Conservation (phyloP, 2,888 invertebrate genomes). For the Platycheirus albimanus region DNA sequence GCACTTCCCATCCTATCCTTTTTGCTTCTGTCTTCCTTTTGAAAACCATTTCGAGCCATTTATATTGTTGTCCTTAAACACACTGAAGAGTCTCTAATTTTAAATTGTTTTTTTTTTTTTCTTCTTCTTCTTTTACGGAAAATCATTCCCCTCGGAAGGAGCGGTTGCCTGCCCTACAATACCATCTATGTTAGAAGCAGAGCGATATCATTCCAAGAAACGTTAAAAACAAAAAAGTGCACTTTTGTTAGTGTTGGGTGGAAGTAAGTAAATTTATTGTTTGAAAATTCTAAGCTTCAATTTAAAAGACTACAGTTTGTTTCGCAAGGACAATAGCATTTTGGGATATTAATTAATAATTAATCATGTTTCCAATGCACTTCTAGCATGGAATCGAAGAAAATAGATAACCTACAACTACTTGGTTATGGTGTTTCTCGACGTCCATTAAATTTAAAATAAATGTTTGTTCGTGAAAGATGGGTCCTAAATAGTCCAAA, state of each 20-base stretch:
- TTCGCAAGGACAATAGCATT: no score
- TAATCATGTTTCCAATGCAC: no score
- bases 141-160: constrained; percentile 1
- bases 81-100: constrained; percentile 44
- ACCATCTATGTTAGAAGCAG: constrained; percentile 4
- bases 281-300: constrained; percentile 1
- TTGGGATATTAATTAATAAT: no score
- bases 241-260: constrained; percentile 7
- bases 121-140: not conserved
- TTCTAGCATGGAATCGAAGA: no score
- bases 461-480: no score
- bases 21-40: not conserved
- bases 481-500: no score
- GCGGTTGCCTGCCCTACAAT: not conserved
- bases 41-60: constrained; percentile 21
- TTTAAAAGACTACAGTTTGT: not conserved
- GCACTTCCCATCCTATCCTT: not conserved
- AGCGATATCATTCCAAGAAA: not conserved
- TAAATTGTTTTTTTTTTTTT: constrained; percentile 15
- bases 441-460: no score
- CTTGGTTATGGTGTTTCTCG: no score
- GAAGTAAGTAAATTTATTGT: constrained; percentile 11
- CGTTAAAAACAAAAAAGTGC: constrained; percentile 10
- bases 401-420: no score
- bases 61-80: constrained; percentile 26